phyloP scores from a whole-genome alignment of 1,140 invertebrate species.

The Laodelphax striatellus region DNA sequence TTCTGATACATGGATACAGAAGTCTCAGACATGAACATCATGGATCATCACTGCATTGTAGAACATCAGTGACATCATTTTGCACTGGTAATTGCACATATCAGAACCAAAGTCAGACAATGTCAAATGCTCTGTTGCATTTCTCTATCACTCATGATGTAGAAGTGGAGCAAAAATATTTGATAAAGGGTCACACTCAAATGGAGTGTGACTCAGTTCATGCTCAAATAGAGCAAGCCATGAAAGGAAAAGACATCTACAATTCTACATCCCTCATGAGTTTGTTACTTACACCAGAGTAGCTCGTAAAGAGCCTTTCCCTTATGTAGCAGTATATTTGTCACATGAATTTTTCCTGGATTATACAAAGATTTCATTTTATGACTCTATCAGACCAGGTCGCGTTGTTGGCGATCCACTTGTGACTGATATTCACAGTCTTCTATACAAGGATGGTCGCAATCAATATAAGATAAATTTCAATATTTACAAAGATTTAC shows the following conservation, averaged over 20 bases:
- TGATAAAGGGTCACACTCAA: constrained; percentile 25
- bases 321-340: too few relatives aligned
- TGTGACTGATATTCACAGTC: constrained; percentile 11
- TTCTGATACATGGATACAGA: too few relatives aligned
- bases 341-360: too few relatives aligned
- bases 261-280: constrained; percentile 20
- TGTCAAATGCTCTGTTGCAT: constrained; percentile 8
- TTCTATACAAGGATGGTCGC: constrained; percentile 1
- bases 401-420: constrained; percentile 3
- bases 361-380: not conserved
- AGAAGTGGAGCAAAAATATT: constrained; percentile 9
- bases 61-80: too few relatives aligned
- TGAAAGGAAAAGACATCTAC: constrained; percentile 20
- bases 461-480: constrained; percentile 4
- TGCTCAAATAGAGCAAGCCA: constrained; percentile 23
- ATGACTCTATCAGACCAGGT: constrained; percentile 8
- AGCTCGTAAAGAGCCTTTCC: too few relatives aligned
- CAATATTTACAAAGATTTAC: not conserved
- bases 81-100: too few relatives aligned
- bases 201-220: constrained; percentile 27
- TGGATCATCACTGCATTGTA: too few relatives aligned
- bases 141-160: not conserved
- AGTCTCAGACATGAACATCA: too few relatives aligned
- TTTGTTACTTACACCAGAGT: constrained; percentile 16
- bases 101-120: constrained; percentile 10